A percentile compares a stretch with the other conserved stretches of the same genome.
These are phyloP conservation scores for Eledone cirrhosa DNA, from an alignment of 2,888 invertebrate species.

Conservation along the genomic window DNA sequence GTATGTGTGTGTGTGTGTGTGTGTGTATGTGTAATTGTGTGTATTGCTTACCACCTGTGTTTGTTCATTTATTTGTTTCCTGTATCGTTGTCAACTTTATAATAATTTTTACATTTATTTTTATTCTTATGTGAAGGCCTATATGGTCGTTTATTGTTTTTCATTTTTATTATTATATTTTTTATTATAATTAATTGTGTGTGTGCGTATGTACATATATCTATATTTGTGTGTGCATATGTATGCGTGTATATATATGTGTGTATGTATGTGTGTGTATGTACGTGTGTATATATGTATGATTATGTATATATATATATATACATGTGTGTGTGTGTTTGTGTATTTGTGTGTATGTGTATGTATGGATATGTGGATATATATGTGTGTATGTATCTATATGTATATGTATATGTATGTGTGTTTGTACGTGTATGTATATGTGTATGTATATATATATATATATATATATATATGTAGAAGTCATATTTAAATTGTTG, in stretches of 20 bases:
- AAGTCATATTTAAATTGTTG: no score
- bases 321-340: not conserved
- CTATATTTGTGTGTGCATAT: not conserved
- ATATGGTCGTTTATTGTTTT: not conserved
- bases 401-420: conserved; percentile 7
- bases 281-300: not conserved
- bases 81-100: no score
- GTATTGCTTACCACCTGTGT: no score
- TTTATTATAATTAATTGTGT: not conserved
- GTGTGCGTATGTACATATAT: no score
- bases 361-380: no score
- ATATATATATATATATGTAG: no score
- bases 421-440: not conserved
- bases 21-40: no score
- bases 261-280: conserved; percentile 15
- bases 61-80: no score
- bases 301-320: conserved; percentile 20
- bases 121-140: no score
- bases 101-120: no score
- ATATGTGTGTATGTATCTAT: not conserved
- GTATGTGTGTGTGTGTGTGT: not conserved
- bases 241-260: conserved; percentile 4
- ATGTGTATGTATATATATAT: not conserved
- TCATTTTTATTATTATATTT: not conserved
- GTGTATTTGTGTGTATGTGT: not conserved